Percentiles rank a stretch among this genome's conserved stretches.
These are phyloP conservation scores for Trissoscelio sp. DNA, from an alignment of 2,888 invertebrate genomes.

Conservation along the genomic window DNA sequence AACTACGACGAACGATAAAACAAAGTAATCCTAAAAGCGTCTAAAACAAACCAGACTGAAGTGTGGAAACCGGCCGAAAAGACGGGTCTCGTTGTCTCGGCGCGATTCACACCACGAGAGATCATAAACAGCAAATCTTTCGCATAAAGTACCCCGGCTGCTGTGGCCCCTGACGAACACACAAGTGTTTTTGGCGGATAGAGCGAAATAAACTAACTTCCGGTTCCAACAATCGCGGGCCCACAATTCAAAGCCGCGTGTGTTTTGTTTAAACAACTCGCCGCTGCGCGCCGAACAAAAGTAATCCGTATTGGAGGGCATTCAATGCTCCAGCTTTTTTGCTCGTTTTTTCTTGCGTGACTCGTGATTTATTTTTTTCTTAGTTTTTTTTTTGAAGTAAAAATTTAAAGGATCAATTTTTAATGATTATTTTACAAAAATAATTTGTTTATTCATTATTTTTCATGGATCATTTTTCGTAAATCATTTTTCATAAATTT, in stretches of 20 bases:
- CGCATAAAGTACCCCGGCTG: constrained; percentile 40
- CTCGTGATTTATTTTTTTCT: no score
- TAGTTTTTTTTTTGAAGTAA: no score
- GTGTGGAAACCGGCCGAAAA: constrained; percentile 48
- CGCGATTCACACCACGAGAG: constrained; percentile 60
- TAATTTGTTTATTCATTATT: no score
- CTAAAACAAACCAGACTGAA: constrained; percentile 47
- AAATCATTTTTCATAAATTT: no score
- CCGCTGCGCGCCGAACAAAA: constrained; percentile 51
- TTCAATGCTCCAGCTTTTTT: constrained; percentile 13
- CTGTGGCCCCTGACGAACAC: constrained; percentile 35
- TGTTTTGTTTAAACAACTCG: constrained; percentile 65
- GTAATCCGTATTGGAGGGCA: constrained; percentile 41
- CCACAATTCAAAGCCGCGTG: constrained; percentile 43
- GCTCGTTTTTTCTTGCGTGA: constrained; percentile 24
- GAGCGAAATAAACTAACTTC: constrained; percentile 59
- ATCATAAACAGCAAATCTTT: constrained; percentile 66
- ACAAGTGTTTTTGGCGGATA: constrained; percentile 59
- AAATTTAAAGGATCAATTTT: no score
- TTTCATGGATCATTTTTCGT: no score
- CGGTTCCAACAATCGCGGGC: constrained; percentile 58
- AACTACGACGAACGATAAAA: neutral
- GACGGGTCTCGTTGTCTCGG: constrained; percentile 61
- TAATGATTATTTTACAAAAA: no score
- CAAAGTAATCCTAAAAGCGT: constrained; percentile 6